Evolutionary conservation across 2,113 vertebrate genomes (phyloP).

Genomic region (Oreamnos americanus): DNA sequence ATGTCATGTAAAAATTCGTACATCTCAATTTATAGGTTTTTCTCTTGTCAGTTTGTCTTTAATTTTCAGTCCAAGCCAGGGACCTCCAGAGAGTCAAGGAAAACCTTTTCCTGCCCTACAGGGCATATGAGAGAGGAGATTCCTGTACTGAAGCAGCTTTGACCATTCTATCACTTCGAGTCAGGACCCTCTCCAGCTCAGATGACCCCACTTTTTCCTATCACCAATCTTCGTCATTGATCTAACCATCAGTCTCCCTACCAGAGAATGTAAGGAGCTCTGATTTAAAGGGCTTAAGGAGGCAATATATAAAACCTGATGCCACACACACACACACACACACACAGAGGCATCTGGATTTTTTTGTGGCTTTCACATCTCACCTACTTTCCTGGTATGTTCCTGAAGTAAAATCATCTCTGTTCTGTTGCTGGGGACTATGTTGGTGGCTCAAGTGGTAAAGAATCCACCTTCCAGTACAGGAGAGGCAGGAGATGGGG

Average conservation of each 20-base stretch:
- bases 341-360: not conserved
- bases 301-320: not conserved
- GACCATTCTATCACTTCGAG: too few species aligned
- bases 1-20: rapidly evolving
- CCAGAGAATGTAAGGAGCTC: not conserved
- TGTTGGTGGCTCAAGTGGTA: not conserved
- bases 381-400: not conserved
- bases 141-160: too few species aligned
- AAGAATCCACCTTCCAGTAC: not conserved
- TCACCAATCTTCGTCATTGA: not conserved
- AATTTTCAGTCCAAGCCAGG: not conserved
- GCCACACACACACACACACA: not conserved
- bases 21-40: not conserved
- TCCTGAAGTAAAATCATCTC: not conserved
- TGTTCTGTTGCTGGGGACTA: not conserved
- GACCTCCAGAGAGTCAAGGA: too few species aligned
- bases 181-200: not conserved
- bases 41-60: not conserved
- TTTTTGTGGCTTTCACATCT: not conserved
- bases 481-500: not conserved
- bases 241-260: not conserved
- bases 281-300: not conserved
- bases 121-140: not conserved
- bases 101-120: not conserved
- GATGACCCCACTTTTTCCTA: not conserved